Conservation (phyloP, 64 coral and sea anemone species). For the Catalaphyllia jardinei region DNA sequence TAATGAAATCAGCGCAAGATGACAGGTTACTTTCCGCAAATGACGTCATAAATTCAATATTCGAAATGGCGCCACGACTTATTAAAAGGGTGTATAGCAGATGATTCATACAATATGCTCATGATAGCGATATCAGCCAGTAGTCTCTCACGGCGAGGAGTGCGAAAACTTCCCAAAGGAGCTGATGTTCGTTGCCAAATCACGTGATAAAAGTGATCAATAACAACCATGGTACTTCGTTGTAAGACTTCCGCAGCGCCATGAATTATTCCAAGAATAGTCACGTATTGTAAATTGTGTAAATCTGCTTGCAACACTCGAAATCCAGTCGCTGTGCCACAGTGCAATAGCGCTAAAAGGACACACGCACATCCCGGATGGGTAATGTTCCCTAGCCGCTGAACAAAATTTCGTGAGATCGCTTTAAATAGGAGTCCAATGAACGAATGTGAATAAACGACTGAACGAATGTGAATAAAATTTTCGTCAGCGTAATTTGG, state of each 20-base stretch:
- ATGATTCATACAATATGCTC: neutral
- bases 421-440: neutral
- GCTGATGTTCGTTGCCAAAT: conserved; percentile 2
- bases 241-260: neutral
- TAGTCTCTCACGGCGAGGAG: neutral
- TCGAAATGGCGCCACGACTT: too few species aligned
- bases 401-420: neutral
- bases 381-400: neutral
- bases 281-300: neutral
- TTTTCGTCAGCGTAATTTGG: too few species aligned
- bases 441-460: too few species aligned
- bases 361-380: neutral
- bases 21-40: too few species aligned
- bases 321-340: neutral
- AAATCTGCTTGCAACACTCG: neutral
- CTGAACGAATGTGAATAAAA: too few species aligned
- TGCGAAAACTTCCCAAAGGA: conserved; percentile 9
- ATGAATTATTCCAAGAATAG: neutral
- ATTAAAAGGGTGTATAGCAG: too few species aligned
- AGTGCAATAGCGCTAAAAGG: neutral
- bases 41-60: too few species aligned
- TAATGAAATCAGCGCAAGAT: too few species aligned
- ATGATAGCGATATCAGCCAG: neutral
- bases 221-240: neutral
- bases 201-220: neutral